These are phyloP conservation scores for Trachurus trachurus DNA, from an alignment of 2,797 vertebrate genomes.

Conservation along the genomic window DNA sequence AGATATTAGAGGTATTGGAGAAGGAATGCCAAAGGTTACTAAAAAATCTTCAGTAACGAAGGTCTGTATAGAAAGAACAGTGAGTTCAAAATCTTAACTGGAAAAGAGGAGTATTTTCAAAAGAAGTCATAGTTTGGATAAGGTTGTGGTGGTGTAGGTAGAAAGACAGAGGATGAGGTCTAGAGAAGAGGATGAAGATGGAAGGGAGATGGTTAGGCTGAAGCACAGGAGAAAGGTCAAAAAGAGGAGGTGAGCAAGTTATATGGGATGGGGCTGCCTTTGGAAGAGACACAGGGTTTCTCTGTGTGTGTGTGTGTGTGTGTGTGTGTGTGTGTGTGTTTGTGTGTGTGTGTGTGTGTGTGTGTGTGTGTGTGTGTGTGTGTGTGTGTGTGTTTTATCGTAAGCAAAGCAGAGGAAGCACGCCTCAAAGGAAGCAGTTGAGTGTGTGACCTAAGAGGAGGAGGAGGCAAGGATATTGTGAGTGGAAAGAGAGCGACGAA, in stretches of 20 bases:
- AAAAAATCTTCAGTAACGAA: conserved; percentile 12
- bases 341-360: not conserved
- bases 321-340: not conserved
- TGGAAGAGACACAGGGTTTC: conserved; percentile 11
- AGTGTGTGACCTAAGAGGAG: conserved; percentile 26
- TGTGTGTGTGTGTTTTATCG: conserved; percentile 4
- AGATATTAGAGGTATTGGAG: not conserved
- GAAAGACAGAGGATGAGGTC: conserved; percentile 20
- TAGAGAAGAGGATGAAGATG: conserved; percentile 26
- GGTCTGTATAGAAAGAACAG: conserved; percentile 5
- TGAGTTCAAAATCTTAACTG: not conserved
- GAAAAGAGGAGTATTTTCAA: conserved; percentile 4
- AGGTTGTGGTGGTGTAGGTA: conserved; percentile 13
- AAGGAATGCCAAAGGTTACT: conserved; percentile 38
- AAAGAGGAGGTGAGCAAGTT: conserved; percentile 41
- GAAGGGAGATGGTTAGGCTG: conserved; percentile 34
- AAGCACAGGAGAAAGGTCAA: conserved; percentile 34
- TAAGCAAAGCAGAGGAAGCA: conserved; percentile 38
- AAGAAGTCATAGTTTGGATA: conserved; percentile 24
- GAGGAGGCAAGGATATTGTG: conserved; percentile 21
- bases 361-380: not conserved
- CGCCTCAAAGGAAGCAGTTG: conserved; percentile 20
- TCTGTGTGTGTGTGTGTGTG: not conserved
- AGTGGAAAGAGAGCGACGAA: conserved; percentile 21
- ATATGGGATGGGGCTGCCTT: conserved; percentile 21